Conservation (phyloP, 2,113 vertebrate genomes). For the Pseudonaja textilis region DNA sequence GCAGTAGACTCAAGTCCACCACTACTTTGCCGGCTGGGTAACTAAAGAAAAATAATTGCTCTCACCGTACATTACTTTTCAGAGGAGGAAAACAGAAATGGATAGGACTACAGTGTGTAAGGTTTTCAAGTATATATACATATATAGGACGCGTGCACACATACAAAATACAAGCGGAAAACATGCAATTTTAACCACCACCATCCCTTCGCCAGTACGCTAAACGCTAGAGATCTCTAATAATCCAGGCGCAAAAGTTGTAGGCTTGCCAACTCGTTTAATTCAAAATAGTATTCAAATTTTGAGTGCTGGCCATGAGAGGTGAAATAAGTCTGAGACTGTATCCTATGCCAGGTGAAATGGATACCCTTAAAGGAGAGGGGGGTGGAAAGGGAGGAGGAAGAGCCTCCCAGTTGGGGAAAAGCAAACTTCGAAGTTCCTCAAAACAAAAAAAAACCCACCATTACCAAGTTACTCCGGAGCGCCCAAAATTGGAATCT, state of each 20-base stretch:
- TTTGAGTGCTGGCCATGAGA: background rate
- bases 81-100: background rate
- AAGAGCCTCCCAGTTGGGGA: background rate
- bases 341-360: background rate
- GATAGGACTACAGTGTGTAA: background rate
- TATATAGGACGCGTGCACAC: background rate
- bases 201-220: background rate
- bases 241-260: background rate
- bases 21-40: background rate
- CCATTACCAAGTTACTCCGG: background rate
- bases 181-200: background rate
- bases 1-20: constrained; percentile 10
- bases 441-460: too few relatives aligned
- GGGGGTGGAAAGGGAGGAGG: background rate
- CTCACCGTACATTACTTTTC: background rate
- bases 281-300: background rate
- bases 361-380: background rate
- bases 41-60: background rate
- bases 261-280: background rate
- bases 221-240: background rate
- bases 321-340: background rate
- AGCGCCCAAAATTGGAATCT: background rate
- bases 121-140: background rate
- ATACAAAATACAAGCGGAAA: background rate
- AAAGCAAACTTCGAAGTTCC: background rate